Conservation (phyloP, 1,140 invertebrate species). For the Drosophila parabipectinata region DNA sequence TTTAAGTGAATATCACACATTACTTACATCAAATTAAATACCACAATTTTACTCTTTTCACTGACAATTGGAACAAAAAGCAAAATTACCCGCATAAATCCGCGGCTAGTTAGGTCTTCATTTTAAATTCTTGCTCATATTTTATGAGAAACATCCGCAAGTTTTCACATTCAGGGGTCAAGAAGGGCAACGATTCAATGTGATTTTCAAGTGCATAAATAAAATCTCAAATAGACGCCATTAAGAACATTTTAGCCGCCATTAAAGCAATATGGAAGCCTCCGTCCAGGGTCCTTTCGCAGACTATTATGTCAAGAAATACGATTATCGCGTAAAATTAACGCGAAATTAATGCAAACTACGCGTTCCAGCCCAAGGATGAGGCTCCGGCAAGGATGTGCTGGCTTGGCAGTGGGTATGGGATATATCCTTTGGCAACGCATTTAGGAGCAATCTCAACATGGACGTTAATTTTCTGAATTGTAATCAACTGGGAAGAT, state of each 20-base stretch:
- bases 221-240: constrained; percentile 81
- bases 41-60: neutral
- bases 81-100: constrained; percentile 5
- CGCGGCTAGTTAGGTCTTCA: neutral
- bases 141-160: constrained; percentile 17
- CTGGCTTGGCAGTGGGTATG: neutral
- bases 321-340: constrained; percentile 78
- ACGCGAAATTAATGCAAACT: constrained; percentile 82
- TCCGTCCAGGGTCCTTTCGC: constrained; percentile 3
- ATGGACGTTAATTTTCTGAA: constrained; percentile 68
- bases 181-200: constrained; percentile 38
- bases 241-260: constrained; percentile 75
- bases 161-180: constrained; percentile 8
- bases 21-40: neutral
- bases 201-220: constrained; percentile 80
- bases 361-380: constrained; percentile 42
- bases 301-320: constrained; percentile 62
- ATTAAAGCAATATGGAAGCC: constrained; percentile 78
- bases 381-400: constrained; percentile 4
- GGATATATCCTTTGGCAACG: constrained; percentile 21
- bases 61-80: neutral
- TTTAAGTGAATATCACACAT: no score
- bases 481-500: constrained; percentile 47
- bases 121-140: neutral
- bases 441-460: constrained; percentile 64